Evolutionary conservation across 2,113 vertebrate genomes (phyloP).

Genomic region (Pygoscelis adeliae): DNA sequence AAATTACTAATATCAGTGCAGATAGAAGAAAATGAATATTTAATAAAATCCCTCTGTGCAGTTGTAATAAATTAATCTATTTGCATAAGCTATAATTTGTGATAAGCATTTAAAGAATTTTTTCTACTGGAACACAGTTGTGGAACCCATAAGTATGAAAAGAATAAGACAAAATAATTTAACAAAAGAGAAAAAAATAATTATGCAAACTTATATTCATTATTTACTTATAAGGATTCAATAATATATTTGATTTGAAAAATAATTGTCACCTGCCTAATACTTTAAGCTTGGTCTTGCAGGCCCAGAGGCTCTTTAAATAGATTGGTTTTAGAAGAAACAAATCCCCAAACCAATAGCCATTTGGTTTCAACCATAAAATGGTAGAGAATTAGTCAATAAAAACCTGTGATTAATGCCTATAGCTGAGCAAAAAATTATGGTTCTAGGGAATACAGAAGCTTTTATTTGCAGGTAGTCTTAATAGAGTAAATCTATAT

Average conservation of each 20-base stretch:
- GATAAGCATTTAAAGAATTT: constrained; percentile 44
- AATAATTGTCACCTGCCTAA: background rate
- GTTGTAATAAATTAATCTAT: constrained; percentile 61
- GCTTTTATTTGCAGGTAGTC: background rate
- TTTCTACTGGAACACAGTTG: background rate
- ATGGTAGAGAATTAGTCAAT: background rate
- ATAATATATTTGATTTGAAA: background rate
- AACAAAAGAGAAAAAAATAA: background rate
- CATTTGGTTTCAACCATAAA: background rate
- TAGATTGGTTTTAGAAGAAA: background rate
- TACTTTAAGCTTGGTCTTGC: background rate
- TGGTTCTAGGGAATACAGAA: background rate
- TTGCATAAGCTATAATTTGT: constrained; percentile 61
- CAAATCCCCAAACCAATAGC: background rate
- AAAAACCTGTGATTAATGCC: background rate
- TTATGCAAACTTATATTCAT: background rate
- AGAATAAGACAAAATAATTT: background rate
- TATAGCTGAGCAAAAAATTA: background rate
- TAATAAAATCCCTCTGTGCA: constrained; percentile 66
- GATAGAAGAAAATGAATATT: constrained; percentile 77
- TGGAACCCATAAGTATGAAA: background rate
- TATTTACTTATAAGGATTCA: constrained; percentile 13
- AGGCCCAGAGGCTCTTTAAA: background rate
- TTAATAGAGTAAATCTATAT: constrained; percentile 23
- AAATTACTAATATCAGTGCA: constrained; percentile 76